Evolutionary conservation across 2,797 vertebrate genomes (phyloP), one percentile per base, ranked within the genome.

Genomic region (Masticophis lateralis): DNA sequence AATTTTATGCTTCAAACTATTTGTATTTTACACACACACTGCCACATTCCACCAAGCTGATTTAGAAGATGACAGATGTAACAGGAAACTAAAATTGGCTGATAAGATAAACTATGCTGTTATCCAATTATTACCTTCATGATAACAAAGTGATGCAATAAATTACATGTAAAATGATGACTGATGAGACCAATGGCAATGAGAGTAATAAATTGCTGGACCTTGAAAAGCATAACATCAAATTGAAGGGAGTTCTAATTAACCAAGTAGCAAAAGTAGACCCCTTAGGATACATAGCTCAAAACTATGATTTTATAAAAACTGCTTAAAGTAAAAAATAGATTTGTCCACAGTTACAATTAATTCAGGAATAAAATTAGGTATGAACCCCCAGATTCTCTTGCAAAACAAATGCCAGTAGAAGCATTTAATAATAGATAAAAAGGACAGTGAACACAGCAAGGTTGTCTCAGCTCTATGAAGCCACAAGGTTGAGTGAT

Each of bases 41-140:
- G 37, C 11, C 8, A 43, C 37, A 79, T 79, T 43, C 18, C 37
- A 79, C 32, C 32, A 79, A 79, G 32, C 18, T 79, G 69, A 20
- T 18, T 20, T 79, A 43, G 69, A 79, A 79, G 32, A 22, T 79
- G 69, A 79, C 18, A 43, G 51, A 86, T 92, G 93, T 94, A 79
- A 43, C 37, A 83, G 37, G 74, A 83, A 37, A 47, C 4, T 83
- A 25, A 95, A 88, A 93, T 12, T 6, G 59, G 63, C 86, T 74
- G 94, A 92, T 43, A 94, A 92, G 93, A 66, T 90, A 87, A 93
- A 57, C 20, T 1, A 1, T 28, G 20, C 32, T 94, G 95, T 57
- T 83, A 47, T 47, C 43, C 79, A 83, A 83, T 83, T 83, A 83
- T 83, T 83, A 25, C 43, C 37, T 83, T 83, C 37, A 12, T 32